Evolutionary conservation across 2,113 vertebrate genomes (phyloP), one percentile per base, ranked within the genome.

Genomic region (Elgaria multicarinata): DNA sequence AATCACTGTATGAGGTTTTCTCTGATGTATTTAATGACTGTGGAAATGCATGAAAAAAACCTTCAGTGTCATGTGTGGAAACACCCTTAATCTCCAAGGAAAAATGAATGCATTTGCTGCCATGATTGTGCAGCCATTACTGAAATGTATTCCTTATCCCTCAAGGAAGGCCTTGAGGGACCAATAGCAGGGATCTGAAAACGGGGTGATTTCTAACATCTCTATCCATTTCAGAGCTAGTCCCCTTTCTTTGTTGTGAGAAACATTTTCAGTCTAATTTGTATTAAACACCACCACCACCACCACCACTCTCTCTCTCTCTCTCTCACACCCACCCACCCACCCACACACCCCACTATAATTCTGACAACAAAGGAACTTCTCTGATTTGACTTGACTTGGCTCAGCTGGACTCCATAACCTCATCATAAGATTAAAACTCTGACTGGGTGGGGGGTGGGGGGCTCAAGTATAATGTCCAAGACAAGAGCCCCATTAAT

Each of bases 401-500:
- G 69, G 1, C 76, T 53, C 20, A 33, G 75, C 1, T 24, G 39
- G 46, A 9, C 6, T 33, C 90, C 74, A 16, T 33, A 86, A 76
- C 71, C 86, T 53, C 83, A 3, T 58, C 80, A 36, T 8, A 89
- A 91, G 53, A 50, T 87, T 67, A 87, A 82, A 75, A 90, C 36
- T 26, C 79, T 89, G 80, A 87, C 46, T 50, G 42, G 55, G 36
- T 46, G 18, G 64, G 71, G 83, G 66, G 3, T 16, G 42, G 22
- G 69, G 28, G 53, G 33, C 53, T 46, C 42, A 64, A 86, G 86
- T 84, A 69, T 13, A 42, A 20, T 3, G 0, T 0, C 31, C 46
- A 75, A 58, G 92, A 89, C 88, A 87, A 83, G 6, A 0, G 28
- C 62, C 86, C 24, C 83, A 18, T 14, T 95, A 89, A 85, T 90